Conservation (phyloP, 2,797 vertebrate genomes). For the Fistularia tabacaria region DNA sequence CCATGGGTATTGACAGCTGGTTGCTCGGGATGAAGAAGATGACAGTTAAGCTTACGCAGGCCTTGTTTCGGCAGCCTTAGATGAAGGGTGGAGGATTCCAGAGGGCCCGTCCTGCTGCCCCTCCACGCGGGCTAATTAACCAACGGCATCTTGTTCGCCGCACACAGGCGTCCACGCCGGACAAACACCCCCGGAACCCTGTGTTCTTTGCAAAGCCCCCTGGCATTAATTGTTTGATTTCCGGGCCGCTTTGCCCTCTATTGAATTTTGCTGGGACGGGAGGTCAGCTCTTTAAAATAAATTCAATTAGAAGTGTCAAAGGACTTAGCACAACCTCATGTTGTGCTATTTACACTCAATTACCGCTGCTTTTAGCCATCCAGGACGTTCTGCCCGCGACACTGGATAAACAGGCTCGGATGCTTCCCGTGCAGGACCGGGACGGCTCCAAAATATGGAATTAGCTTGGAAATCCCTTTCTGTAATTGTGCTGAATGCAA, state of each 20-base stretch:
- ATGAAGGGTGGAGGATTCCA: conserved; percentile 66
- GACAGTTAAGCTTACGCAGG: conserved; percentile 58
- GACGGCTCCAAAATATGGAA: no score
- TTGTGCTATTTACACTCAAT: conserved; percentile 69
- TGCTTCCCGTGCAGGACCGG: conserved; percentile 20
- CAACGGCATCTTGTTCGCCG: conserved; percentile 35
- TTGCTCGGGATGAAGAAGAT: conserved; percentile 42
- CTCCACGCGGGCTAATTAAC: conserved; percentile 71
- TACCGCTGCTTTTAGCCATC: conserved; percentile 45
- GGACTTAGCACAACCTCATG: conserved; percentile 54
- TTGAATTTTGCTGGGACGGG: conserved; percentile 61
- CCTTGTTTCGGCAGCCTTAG: conserved; percentile 60
- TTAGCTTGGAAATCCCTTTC: no score
- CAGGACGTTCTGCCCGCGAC: conserved; percentile 24
- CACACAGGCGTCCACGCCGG: conserved; percentile 27
- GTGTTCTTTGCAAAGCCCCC: conserved; percentile 66
- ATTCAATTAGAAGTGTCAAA: conserved; percentile 71
- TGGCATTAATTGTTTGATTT: conserved; percentile 63
- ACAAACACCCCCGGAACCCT: conserved; percentile 39
- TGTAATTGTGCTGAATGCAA: no score
- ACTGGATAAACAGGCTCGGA: conserved; percentile 27
- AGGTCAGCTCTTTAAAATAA: conserved; percentile 69
- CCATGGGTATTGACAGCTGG: conserved; percentile 33
- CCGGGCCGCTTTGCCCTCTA: conserved; percentile 48
- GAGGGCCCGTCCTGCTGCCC: conserved; percentile 51